Base-by-base conservation (phyloP, 1,140 invertebrate species). In the Dinoponera quadriceps region DNA sequence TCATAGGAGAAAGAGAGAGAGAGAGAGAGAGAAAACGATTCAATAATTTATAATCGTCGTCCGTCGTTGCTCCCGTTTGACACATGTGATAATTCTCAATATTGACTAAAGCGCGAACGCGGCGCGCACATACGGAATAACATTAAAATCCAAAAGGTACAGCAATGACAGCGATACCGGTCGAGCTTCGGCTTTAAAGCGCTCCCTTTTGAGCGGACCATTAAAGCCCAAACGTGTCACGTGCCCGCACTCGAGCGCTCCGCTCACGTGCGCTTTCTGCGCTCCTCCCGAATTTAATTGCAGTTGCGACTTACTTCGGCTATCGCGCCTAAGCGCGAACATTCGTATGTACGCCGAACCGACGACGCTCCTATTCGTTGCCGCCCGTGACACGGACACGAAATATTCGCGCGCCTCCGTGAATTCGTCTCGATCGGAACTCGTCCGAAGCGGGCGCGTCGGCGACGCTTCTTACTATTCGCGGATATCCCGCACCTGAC, bases 151-250 rank as follows among this genome's bases (percentile, higher is more conserved):
- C n/a, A 77, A 72, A 68, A 86, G n/a, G 55, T 55, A 18, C 60
- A 75, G 57, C 73, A 16, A 48, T 11, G 9, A 33, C 5, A 5
- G 29, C 29, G 5, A 33, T 5, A 14, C 59, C 48, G 11, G 59
- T 25, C 49, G 11, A 33, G 49, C 20, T 16, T 63, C 54, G 13
- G 48, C 38, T 59, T 80, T 57, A 66, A 51, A 69, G 44, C 84
- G 63, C 62, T 78, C 48, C 62, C 81, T 83, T 83, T 62, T 54
- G 74, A 44, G 14, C 14, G 38, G 57, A 51, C 74, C 74, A 86
- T 86, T 87, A 78, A 83, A 73, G 66, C 60, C 20, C 65, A 82
- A 51, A 73, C 63, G 54, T 81, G 71, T 71, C 75, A 84, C 82
- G 85, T 85, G 68, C 51, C 66, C 59, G 22, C 82, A 73, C 77